Conservation (phyloP, 2,113 vertebrate genomes). For the Hypocryptadius cinnamomeus region DNA sequence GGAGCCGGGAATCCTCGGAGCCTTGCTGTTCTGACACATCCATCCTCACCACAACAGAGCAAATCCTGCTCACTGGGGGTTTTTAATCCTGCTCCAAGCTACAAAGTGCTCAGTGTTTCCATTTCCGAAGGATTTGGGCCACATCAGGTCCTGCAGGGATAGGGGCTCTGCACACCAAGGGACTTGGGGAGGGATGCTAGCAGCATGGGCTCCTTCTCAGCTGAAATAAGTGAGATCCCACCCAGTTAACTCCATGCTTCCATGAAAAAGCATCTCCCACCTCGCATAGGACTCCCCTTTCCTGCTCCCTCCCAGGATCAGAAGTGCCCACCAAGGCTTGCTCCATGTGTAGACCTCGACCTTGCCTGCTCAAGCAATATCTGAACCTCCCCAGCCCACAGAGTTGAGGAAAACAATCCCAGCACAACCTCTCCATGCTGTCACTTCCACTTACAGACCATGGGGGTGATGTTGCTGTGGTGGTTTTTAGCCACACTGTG, state of each 20-base stretch:
- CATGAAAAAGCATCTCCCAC: background rate
- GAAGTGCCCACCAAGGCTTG: background rate
- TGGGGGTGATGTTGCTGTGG: background rate
- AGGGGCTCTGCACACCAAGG: background rate
- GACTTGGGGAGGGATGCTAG: no score
- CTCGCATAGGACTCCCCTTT: accelerated
- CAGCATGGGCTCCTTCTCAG: background rate
- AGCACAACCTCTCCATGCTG: background rate
- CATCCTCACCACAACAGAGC: background rate
- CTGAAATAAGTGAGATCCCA: background rate
- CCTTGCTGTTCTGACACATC: background rate
- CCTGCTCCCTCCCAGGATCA: background rate
- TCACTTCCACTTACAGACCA: background rate
- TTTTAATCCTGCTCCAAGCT: background rate
- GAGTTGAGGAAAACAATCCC: background rate
- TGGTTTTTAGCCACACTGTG: background rate
- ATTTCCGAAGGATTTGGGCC: background rate
- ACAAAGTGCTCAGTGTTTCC: background rate
- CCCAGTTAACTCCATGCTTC: background rate
- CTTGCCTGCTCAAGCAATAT: background rate
- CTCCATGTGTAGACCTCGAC: background rate
- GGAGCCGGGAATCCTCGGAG: background rate
- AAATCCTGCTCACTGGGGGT: background rate
- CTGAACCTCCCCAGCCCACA: background rate
- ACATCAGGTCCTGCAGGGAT: background rate